Percentiles rank a stretch among this genome's conserved stretches.
phyloP scores from a whole-genome alignment of 1,140 invertebrate genomes.

The Meloidogyne hapla region DNA sequence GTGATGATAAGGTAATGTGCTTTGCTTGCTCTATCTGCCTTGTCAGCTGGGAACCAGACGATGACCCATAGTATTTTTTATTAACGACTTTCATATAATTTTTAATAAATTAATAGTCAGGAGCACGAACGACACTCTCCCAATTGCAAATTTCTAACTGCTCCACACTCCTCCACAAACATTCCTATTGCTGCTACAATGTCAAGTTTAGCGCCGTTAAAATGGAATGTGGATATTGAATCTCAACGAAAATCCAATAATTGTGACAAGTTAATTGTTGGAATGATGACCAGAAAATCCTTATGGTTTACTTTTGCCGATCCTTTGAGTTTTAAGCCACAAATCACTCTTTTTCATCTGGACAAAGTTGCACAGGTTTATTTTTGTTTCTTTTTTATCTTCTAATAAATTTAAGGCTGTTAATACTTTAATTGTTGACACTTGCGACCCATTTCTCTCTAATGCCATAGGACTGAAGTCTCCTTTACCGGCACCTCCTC shows the following conservation, averaged over 20 bases:
- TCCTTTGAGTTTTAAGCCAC: neutral
- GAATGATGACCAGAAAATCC: slow-evolving; percentile 17
- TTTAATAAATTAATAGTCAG: slow-evolving; percentile 7
- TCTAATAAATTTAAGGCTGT: neutral
- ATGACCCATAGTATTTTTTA: slow-evolving; percentile 78
- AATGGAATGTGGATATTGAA: slow-evolving; percentile 18
- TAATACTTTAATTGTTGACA: slow-evolving; percentile 13
- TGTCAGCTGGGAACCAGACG: slow-evolving; percentile 90
- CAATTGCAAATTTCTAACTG: slow-evolving; percentile 18
- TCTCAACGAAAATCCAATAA: neutral
- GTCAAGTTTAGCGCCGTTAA: slow-evolving; percentile 14
- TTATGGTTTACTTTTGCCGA: slow-evolving; percentile 25
- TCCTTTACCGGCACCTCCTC: neutral
- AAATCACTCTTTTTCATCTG: slow-evolving; percentile 18
- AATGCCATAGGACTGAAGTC: neutral
- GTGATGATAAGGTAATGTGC: slow-evolving; percentile 88
- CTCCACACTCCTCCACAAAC: slow-evolving; percentile 1
- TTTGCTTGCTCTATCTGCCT: slow-evolving; percentile 88
- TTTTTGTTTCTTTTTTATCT: too few species aligned
- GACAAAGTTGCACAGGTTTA: slow-evolving; percentile 26
- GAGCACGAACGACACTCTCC: slow-evolving; percentile 32
- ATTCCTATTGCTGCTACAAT: slow-evolving; percentile 11
- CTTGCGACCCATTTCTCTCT: slow-evolving; percentile 16
- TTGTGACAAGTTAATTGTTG: neutral
- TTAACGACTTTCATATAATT: neutral